Evolutionary conservation across 2,888 invertebrate genomes (phyloP).

Genomic region (Chymomyza caudatula): DNA sequence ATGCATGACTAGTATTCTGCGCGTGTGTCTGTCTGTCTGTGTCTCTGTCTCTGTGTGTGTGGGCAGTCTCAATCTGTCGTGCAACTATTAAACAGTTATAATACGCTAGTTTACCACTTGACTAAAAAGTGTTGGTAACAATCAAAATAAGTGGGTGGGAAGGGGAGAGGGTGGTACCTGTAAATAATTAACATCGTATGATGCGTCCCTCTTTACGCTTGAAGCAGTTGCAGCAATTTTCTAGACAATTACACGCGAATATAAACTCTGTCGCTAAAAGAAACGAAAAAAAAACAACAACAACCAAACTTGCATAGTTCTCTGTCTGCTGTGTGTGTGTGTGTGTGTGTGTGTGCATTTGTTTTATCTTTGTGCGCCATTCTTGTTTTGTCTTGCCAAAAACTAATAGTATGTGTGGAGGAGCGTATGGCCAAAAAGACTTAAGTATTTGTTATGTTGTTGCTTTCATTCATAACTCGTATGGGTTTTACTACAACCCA

Average conservation of each 20-base stretch:
- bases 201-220: constrained; percentile 12
- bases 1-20: constrained; percentile 19
- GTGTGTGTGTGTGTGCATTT: background rate
- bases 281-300: background rate
- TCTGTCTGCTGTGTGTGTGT: background rate
- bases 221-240: constrained; percentile 8
- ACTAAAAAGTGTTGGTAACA: background rate
- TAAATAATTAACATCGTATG: background rate
- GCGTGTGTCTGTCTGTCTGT: constrained; percentile 5
- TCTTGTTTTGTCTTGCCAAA: background rate
- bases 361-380: background rate
- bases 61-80: background rate
- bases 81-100: constrained; percentile 2
- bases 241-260: constrained; percentile 25
- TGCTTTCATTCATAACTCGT: constrained; percentile 43
- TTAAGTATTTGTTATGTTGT: constrained; percentile 20
- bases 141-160: background rate
- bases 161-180: background rate
- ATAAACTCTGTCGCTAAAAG: constrained; percentile 6
- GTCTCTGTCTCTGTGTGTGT: constrained; percentile 11
- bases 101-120: background rate
- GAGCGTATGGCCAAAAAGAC: constrained; percentile 1
- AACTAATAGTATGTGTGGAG: background rate
- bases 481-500: constrained; percentile 7
- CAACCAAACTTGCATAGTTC: background rate